Base-by-base conservation (phyloP, 2,888 invertebrate genomes). In the Clanis bilineata region DNA sequence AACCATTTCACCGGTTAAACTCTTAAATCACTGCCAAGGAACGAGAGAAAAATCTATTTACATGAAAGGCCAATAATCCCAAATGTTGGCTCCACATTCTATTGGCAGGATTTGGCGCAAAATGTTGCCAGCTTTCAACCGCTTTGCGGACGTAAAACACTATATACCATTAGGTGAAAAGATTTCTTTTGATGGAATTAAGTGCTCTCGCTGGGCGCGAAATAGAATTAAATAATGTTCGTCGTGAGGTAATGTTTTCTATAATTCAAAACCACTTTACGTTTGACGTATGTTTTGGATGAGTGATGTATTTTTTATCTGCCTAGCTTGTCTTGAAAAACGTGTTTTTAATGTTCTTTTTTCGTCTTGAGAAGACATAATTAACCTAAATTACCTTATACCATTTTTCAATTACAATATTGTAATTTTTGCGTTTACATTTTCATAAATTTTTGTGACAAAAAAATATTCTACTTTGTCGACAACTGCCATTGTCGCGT, bases 21-120 rank as follows among this genome's bases (percentile, higher is more conserved):
- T 18, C 18, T 51, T 32, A 51, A 51, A 51, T 32, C 51, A 51
- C 32, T 22, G 21, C 15, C 36, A 23, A 28, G 36, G 22, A 58
- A 38, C 56, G 64, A 62, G 59, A 60, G 56, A 62, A 70, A 70
- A 65, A 65, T 56, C 56, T 43, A 43, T 55, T 56, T 28, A 9
- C 54, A 57, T 65, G 67, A 70, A 67, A 69, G 61, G 61, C 65
- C 60, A 63, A 43, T 61, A 32, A 51, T 51, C 28, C 18, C 28
- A 51, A 51, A 51, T 32, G 32, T 51, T 51, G 28, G 51, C 51
- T 51, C 9, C 18, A 51, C 51, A 18, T 51, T 51, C 51, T 18
- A 51, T 51, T 51, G 51, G 28, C 51, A 28, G 32, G 51, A 32
- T 51, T 51, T 32, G 10, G 51, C 10, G 5, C 18, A 10, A 18